Percentiles rank a stretch among this genome's conserved stretches.
phyloP scores from a whole-genome alignment of 2,888 invertebrate species.

The Plebejus anna region DNA sequence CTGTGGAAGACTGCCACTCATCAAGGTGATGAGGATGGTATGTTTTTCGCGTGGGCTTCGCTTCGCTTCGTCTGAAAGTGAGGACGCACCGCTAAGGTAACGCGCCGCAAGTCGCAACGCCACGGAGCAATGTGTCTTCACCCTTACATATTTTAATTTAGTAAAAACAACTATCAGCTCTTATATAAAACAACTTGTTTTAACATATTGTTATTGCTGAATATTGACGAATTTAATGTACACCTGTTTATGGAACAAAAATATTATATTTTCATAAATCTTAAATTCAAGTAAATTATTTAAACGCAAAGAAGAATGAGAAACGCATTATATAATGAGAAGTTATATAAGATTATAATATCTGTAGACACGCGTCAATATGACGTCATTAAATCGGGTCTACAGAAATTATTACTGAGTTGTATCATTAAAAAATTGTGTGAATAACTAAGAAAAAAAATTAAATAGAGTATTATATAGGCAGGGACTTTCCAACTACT shows the following conservation, averaged over 20 bases:
- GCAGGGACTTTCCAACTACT: neutral
- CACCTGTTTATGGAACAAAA: neutral
- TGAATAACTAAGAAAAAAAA: neutral
- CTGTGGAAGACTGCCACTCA: too few species aligned
- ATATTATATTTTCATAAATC: slow-evolving; percentile 15
- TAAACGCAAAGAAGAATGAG: neutral
- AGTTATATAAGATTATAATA: neutral
- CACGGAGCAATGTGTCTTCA: neutral
- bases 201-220: neutral
- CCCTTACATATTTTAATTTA: neutral
- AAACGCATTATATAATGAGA: neutral
- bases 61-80: neutral
- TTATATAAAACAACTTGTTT: neutral
- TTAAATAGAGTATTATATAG: neutral
- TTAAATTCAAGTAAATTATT: neutral
- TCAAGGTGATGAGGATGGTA: too few species aligned
- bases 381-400: neutral
- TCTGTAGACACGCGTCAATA: too few species aligned
- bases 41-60: too few species aligned
- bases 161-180: neutral
- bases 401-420: neutral
- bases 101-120: neutral
- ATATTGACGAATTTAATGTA: neutral
- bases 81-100: too few species aligned
- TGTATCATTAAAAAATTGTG: neutral